A percentile compares a stretch with the other conserved stretches of the same genome.
Evolutionary conservation across 2,797 vertebrate genomes (phyloP).

Genomic region (Enteromius fasciolatus): DNA sequence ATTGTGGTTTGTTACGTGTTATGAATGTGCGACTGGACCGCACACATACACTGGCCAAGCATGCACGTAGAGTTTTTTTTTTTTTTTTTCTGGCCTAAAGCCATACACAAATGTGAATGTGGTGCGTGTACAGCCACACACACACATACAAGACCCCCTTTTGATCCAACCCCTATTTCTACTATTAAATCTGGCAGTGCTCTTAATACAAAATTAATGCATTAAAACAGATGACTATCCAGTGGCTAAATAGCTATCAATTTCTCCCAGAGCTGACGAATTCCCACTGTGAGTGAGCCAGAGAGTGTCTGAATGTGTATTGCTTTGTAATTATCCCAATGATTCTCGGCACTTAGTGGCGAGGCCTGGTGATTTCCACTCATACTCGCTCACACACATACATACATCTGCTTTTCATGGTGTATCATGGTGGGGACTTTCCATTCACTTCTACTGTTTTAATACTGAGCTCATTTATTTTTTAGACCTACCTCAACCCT

Average conservation of each 20-base stretch:
- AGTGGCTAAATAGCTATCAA: conserved; percentile 83
- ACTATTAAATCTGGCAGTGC: conserved; percentile 78
- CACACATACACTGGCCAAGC: neutral
- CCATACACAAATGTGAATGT: neutral
- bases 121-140: neutral
- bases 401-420: conserved; percentile 6
- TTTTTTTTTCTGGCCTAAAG: neutral
- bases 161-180: conserved; percentile 75
- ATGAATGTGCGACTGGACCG: neutral
- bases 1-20: neutral
- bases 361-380: conserved; percentile 62
- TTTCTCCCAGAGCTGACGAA: conserved; percentile 77
- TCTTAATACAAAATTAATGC: conserved; percentile 84
- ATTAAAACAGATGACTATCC: conserved; percentile 81
- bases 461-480: conserved; percentile 13
- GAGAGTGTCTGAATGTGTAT: conserved; percentile 76
- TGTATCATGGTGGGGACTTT: conserved; percentile 14
- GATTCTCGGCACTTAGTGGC: conserved; percentile 72
- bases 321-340: conserved; percentile 76
- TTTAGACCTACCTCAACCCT: neutral
- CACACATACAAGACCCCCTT: conserved; percentile 64
- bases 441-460: conserved; percentile 11
- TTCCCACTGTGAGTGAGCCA: conserved; percentile 74
- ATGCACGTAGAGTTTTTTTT: neutral
- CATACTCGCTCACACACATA: conserved; percentile 55